phyloP scores from a whole-genome alignment of 2,797 vertebrate genomes.

The Poecile montanus region DNA sequence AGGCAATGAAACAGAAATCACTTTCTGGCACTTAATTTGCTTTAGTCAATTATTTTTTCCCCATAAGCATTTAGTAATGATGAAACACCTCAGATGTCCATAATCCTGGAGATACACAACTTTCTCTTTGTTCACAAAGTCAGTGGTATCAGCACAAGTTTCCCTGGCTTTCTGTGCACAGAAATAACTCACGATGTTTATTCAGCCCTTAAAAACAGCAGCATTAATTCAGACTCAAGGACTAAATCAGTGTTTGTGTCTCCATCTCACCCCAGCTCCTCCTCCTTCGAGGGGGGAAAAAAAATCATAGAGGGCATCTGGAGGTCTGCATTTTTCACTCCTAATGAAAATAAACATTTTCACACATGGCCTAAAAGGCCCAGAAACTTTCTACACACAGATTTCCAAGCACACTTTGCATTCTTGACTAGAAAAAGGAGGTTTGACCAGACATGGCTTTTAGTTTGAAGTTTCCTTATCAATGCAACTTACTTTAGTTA shows the following conservation, averaged over 20 bases:
- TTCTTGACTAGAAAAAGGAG: neutral
- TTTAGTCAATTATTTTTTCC: neutral
- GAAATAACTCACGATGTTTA: neutral
- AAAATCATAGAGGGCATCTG: neutral
- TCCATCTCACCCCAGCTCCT: neutral
- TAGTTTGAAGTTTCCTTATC: neutral
- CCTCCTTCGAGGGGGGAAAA: neutral
- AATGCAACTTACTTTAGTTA: neutral
- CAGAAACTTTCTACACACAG: neutral
- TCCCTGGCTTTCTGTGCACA: neutral
- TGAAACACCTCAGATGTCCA: neutral
- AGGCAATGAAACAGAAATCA: neutral
- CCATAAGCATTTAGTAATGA: neutral
- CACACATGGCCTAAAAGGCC: neutral
- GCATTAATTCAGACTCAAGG: neutral
- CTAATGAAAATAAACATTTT: neutral
- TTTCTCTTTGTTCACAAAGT: neutral
- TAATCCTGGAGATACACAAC: neutral
- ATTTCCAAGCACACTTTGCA: neutral
- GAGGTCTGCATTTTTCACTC: slow-evolving; percentile 2
- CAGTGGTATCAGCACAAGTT: neutral
- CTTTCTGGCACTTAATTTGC: neutral
- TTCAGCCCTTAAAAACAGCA: neutral
- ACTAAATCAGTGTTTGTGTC: neutral
- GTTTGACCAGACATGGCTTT: neutral